phyloP scores from a whole-genome alignment of 2,888 invertebrate genomes.

The Andrena hattorfiana region DNA sequence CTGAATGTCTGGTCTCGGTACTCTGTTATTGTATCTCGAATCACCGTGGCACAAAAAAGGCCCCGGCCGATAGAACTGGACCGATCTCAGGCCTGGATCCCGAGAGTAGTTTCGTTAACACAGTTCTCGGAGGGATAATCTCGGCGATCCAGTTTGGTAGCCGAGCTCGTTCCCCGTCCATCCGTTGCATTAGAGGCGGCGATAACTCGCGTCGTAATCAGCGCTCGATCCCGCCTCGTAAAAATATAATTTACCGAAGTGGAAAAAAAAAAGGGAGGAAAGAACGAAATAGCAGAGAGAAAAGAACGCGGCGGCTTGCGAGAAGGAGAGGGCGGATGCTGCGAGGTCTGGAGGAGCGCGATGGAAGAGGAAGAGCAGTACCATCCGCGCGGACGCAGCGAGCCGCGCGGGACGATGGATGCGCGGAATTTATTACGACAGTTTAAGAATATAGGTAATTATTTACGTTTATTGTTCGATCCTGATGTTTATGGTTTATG shows the following conservation, averaged over 20 bases:
- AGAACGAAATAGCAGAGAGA: slow-evolving; percentile 3
- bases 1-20: too few relatives aligned
- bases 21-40: background rate
- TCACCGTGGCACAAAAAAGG: background rate
- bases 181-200: slow-evolving; percentile 50
- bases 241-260: slow-evolving; percentile 72
- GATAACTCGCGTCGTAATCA: slow-evolving; percentile 69
- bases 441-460: slow-evolving; percentile 76
- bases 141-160: slow-evolving; percentile 30
- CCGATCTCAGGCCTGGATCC: background rate
- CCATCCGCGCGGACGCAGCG: slow-evolving; percentile 37
- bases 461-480: slow-evolving; percentile 78
- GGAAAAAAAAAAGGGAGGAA: slow-evolving; percentile 7
- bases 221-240: slow-evolving; percentile 63
- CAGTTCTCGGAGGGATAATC: background rate
- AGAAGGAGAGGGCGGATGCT: slow-evolving; percentile 10
- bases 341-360: background rate
- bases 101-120: background rate
- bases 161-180: slow-evolving; percentile 13
- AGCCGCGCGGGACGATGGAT: slow-evolving; percentile 61
- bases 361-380: slow-evolving; percentile 38
- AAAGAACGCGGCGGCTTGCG: background rate
- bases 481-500: slow-evolving; percentile 77
- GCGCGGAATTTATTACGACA: slow-evolving; percentile 76
- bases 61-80: background rate